phyloP scores from a whole-genome alignment of 2,888 invertebrate species.

The Stenchaetothrips biformis region DNA sequence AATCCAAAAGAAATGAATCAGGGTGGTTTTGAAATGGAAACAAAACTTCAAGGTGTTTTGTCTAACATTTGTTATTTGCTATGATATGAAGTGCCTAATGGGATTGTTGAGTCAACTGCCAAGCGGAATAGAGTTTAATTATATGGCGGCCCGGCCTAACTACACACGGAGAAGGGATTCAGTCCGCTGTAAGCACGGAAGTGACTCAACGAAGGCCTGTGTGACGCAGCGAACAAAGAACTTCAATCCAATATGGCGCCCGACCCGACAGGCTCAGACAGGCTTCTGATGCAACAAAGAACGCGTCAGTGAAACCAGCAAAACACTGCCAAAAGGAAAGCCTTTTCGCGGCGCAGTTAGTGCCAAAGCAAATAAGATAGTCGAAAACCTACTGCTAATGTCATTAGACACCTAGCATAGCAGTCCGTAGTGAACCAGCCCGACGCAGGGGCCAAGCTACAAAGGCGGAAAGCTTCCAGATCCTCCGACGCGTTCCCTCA shows the following conservation, averaged over 20 bases:
- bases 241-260: background rate
- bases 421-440: background rate
- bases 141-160: too few species aligned
- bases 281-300: background rate
- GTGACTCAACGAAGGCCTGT: background rate
- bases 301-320: background rate
- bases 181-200: too few species aligned
- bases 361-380: background rate
- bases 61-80: too few species aligned
- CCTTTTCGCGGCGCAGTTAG: background rate
- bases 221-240: conserved; percentile 6
- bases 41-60: background rate
- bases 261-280: background rate
- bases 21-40: background rate
- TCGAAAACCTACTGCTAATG: background rate
- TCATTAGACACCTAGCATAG: too few species aligned
- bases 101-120: too few species aligned
- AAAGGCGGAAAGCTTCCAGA: background rate
- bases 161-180: too few species aligned
- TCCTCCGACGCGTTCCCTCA: background rate
- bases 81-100: too few species aligned
- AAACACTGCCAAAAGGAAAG: background rate
- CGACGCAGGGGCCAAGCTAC: background rate
- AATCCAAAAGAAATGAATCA: conserved; percentile 12
- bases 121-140: too few species aligned